These are phyloP conservation scores for Herpailurus yagouaroundi DNA, from an alignment of 2,113 vertebrate species.

Conservation along the genomic window DNA sequence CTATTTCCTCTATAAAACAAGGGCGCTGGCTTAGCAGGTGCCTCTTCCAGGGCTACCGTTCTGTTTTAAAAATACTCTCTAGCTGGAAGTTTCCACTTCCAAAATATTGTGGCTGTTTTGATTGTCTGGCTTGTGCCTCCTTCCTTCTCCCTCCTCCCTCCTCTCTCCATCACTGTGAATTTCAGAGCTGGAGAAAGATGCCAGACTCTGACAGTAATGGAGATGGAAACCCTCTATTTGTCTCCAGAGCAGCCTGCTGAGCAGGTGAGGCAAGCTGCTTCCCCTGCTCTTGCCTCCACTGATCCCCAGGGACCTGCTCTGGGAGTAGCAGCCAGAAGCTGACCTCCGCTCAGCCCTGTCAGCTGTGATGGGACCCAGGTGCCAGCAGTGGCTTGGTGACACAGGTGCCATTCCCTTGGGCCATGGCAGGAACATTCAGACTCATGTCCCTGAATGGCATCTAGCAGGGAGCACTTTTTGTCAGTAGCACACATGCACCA, in stretches of 20 bases:
- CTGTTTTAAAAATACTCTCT: neutral
- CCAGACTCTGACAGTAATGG: slow-evolving; percentile 48
- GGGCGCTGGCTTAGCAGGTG: neutral
- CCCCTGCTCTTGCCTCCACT: neutral
- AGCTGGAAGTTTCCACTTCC: slow-evolving; percentile 57
- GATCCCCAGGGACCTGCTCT: neutral
- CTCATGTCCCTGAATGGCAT: neutral
- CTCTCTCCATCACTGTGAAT: neutral
- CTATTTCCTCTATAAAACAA: neutral
- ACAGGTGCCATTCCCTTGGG: neutral
- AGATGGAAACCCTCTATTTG: slow-evolving; percentile 46
- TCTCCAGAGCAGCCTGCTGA: slow-evolving; percentile 28
- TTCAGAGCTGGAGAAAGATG: slow-evolving; percentile 18
- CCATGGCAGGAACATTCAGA: neutral
- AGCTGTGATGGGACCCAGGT: slow-evolving; percentile 15
- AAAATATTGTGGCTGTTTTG: slow-evolving; percentile 24
- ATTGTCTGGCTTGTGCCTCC: slow-evolving; percentile 46
- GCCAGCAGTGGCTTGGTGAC: neutral
- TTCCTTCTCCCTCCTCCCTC: neutral
- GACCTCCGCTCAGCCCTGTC: slow-evolving; percentile 22
- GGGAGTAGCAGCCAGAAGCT: neutral
- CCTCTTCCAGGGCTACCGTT: neutral
- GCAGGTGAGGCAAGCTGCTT: neutral
- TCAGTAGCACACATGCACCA: neutral
- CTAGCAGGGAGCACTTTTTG: neutral